phyloP scores from a whole-genome alignment of 2,113 vertebrate species.

The Hippoglossus stenolepis region DNA sequence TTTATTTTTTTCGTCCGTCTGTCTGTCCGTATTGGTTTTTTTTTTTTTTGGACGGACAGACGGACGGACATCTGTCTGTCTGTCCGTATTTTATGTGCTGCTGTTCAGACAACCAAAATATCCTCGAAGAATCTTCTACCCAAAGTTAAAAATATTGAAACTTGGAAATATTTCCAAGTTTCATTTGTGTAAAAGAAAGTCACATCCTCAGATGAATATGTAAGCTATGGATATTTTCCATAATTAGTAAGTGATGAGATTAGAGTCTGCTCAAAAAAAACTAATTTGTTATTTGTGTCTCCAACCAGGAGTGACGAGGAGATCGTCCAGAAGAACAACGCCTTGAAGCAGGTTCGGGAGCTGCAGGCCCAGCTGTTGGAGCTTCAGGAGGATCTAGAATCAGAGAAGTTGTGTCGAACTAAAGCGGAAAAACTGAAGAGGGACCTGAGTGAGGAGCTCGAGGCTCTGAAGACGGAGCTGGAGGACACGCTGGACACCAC shows the following conservation, averaged over 20 bases:
- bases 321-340: conserved; percentile 91
- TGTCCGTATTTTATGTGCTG: too few relatives aligned
- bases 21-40: too few relatives aligned
- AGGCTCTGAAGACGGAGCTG: conserved; percentile 96
- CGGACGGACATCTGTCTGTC: too few relatives aligned
- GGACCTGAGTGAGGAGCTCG: conserved; percentile 95
- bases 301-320: conserved; percentile 91
- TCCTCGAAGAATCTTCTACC: too few relatives aligned
- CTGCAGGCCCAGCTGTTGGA: conserved; percentile 95
- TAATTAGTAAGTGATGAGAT: neutral
- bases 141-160: too few relatives aligned
- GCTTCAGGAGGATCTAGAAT: conserved; percentile 96
- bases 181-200: too few relatives aligned
- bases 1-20: too few relatives aligned
- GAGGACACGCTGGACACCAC: conserved; percentile 98
- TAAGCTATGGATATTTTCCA: neutral
- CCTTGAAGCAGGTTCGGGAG: conserved; percentile 92
- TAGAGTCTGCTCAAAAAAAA: neutral
- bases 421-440: conserved; percentile 98
- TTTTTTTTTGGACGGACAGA: too few relatives aligned
- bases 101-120: too few relatives aligned
- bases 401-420: conserved; percentile 91
- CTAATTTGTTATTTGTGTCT: neutral
- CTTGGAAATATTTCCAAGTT: too few relatives aligned
- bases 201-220: neutral